Conservation (phyloP, 2,113 vertebrate genomes). For the western clawed frog (Xenopus tropicalis) region DNA sequence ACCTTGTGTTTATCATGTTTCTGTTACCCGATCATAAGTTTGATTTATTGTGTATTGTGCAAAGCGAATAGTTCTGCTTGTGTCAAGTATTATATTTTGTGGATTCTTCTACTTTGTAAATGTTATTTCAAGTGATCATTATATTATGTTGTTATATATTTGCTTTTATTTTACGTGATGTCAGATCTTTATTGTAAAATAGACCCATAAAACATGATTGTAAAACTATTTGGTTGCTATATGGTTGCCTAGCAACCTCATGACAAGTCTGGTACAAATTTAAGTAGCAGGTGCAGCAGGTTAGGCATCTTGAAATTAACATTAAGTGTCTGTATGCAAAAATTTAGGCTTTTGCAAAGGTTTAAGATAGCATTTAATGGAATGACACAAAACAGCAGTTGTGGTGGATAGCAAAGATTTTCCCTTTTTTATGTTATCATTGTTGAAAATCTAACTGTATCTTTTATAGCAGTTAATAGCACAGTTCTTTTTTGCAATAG, state of each 20-base stretch:
- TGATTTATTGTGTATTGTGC: no score
- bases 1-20: no score
- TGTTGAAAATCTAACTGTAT: no score
- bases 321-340: background rate
- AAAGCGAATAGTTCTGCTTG: no score
- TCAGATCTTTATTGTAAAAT: slow-evolving; percentile 25
- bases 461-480: no score
- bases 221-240: slow-evolving; percentile 29
- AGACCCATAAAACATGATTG: slow-evolving; percentile 28
- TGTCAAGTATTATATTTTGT: slow-evolving; percentile 14
- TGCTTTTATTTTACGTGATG: slow-evolving; percentile 31
- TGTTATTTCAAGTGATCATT: slow-evolving; percentile 11
- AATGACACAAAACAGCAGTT: background rate
- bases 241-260: slow-evolving; percentile 32
- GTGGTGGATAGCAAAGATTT: no score
- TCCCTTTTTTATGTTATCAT: no score
- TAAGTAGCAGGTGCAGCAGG: slow-evolving; percentile 27
- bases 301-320: slow-evolving; percentile 27
- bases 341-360: background rate
- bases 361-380: background rate
- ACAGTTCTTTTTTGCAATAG: no score
- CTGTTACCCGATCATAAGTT: no score
- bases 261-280: slow-evolving; percentile 33
- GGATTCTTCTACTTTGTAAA: slow-evolving; percentile 27
- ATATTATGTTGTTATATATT: slow-evolving; percentile 13